Percentiles rank a stretch among this genome's conserved stretches.
These are phyloP conservation scores for Cryptophagus acutangulus DNA, from an alignment of 2,888 invertebrate species.

Conservation along the genomic window DNA sequence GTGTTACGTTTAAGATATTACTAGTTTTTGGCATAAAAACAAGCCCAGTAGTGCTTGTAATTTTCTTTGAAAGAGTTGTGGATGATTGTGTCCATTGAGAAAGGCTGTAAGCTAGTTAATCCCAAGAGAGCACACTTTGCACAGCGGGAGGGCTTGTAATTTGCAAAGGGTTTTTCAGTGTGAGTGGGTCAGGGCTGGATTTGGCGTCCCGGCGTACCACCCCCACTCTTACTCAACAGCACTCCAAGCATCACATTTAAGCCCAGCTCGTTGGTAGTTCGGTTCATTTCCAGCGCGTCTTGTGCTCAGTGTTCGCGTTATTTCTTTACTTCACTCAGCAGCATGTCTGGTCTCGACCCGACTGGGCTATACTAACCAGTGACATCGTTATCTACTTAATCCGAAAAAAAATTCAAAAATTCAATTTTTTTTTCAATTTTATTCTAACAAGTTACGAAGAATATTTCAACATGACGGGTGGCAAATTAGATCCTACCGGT, in stretches of 20 bases:
- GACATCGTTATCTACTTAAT: too few species aligned
- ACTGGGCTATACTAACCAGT: constrained; percentile 40
- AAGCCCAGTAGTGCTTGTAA: too few species aligned
- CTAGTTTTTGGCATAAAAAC: too few species aligned
- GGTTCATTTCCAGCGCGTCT: constrained; percentile 34
- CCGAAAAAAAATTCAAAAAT: neutral
- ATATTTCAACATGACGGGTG: constrained; percentile 41
- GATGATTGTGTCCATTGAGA: too few species aligned
- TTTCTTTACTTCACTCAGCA: constrained; percentile 18
- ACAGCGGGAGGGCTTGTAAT: constrained; percentile 5
- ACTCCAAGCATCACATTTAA: constrained; percentile 36
- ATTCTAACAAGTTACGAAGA: neutral
- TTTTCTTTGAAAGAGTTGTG: too few species aligned
- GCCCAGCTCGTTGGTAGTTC: constrained; percentile 28
- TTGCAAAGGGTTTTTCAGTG: constrained; percentile 41
- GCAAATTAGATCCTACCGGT: constrained; percentile 46
- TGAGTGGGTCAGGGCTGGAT: constrained; percentile 48
- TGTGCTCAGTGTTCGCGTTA: constrained; percentile 15
- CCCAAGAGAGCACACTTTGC: constrained; percentile 3
- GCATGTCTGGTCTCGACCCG: constrained; percentile 45
- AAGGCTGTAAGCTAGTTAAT: too few species aligned
- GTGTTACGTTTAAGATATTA: too few species aligned
- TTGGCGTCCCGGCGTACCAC: constrained; percentile 41
- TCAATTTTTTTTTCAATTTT: neutral
- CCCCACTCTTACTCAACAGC: constrained; percentile 32